Percentiles rank a stretch among this genome's conserved stretches.
Evolutionary conservation across 2,797 vertebrate species (phyloP).

Genomic region (Cercopithecus neglectus): DNA sequence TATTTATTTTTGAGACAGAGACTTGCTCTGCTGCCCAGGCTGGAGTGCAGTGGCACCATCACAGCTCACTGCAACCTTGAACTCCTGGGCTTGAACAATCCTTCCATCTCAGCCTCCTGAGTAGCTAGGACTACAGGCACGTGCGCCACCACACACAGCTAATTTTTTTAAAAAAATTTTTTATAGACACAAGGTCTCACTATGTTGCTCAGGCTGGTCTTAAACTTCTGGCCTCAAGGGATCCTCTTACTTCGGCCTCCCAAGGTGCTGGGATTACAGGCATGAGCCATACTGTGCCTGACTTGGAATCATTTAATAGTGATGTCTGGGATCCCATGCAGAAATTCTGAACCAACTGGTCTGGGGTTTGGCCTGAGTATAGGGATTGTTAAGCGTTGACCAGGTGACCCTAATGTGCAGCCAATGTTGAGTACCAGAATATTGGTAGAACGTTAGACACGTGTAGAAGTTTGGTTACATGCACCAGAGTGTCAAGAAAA

Average conservation of each 20-base stretch:
- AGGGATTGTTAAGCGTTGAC: not conserved
- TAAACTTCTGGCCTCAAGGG: no score
- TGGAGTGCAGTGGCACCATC: no score
- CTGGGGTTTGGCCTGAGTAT: not conserved
- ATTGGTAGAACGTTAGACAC: not conserved
- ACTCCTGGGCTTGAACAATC: no score
- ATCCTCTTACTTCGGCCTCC: not conserved
- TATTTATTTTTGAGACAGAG: not conserved
- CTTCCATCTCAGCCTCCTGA: no score
- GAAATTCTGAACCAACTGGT: not conserved
- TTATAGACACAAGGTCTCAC: no score
- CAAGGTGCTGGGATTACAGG: not conserved
- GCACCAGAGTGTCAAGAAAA: not conserved
- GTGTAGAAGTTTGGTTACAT: not conserved
- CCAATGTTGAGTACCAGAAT: not conserved
- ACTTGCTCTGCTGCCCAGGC: no score
- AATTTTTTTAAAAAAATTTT: accelerated
- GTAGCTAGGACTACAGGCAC: no score
- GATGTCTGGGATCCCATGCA: not conserved
- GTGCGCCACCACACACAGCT: no score
- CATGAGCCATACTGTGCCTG: not conserved
- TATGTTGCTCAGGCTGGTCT: no score
- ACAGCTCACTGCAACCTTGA: no score
- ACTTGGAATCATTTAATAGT: not conserved
- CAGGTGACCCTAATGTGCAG: not conserved